These are phyloP conservation scores for Rhagonycha lutea DNA, from an alignment of 2,888 invertebrate genomes.

Conservation along the genomic window DNA sequence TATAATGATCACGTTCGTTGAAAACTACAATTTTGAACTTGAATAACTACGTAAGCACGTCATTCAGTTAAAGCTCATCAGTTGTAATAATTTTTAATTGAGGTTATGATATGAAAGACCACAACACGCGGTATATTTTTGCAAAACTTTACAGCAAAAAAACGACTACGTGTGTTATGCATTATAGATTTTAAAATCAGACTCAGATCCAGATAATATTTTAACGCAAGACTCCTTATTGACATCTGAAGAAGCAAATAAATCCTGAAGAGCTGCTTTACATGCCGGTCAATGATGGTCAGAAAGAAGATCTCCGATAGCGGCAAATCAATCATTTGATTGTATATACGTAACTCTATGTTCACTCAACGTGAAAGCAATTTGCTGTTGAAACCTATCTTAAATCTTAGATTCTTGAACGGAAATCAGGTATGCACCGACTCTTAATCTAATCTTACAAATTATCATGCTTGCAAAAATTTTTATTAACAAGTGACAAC, in stretches of 20 bases:
- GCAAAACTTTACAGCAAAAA: background rate
- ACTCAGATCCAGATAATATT: constrained; percentile 13
- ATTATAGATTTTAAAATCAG: background rate
- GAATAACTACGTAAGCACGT: background rate
- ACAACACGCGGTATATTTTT: background rate
- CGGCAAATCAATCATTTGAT: constrained; percentile 42
- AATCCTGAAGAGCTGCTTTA: constrained; percentile 26
- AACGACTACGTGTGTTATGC: background rate
- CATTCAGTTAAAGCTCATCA: background rate
- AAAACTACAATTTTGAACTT: background rate
- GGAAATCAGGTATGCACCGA: constrained; percentile 4
- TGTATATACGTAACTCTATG: constrained; percentile 39
- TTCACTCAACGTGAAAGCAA: constrained; percentile 44
- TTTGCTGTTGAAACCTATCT: constrained; percentile 47
- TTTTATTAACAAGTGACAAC: background rate
- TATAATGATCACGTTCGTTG: background rate
- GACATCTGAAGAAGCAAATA: constrained; percentile 32
- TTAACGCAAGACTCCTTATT: constrained; percentile 20
- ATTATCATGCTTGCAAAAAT: background rate
- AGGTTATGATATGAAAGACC: background rate
- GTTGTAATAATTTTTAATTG: background rate
- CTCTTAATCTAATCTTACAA: background rate
- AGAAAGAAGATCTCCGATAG: constrained; percentile 36
- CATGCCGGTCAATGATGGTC: constrained; percentile 31
- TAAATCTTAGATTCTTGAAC: constrained; percentile 31